phyloP scores from a whole-genome alignment of 2,797 vertebrate genomes.

The Nannoperca obscura region DNA sequence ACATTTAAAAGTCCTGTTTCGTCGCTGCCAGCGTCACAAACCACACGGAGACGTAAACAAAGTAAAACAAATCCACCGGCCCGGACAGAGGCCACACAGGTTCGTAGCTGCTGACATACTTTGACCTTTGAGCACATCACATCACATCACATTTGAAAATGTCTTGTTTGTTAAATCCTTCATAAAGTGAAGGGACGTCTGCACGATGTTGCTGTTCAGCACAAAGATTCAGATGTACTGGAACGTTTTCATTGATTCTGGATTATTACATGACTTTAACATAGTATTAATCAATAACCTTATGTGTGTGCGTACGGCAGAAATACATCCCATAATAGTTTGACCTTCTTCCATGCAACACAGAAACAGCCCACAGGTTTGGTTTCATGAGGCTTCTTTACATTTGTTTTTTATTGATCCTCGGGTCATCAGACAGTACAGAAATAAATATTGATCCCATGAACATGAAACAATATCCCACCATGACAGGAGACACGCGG shows the following conservation, averaged over 20 bases:
- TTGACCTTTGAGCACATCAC: too few species aligned
- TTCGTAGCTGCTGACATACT: too few species aligned
- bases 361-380: background rate
- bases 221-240: background rate
- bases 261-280: background rate
- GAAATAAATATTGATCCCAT: conserved; percentile 90
- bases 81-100: too few species aligned
- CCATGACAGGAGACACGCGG: conserved; percentile 67
- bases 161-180: too few species aligned
- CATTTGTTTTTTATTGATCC: conserved; percentile 86
- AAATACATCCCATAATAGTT: background rate
- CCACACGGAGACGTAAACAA: too few species aligned
- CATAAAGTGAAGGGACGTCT: too few species aligned
- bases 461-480: conserved; percentile 76
- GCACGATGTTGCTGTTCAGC: too few species aligned
- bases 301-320: background rate
- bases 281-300: background rate
- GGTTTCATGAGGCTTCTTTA: conserved; percentile 64
- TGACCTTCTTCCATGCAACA: background rate
- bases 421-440: conserved; percentile 78
- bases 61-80: too few species aligned
- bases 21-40: too few species aligned
- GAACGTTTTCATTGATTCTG: background rate
- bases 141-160: too few species aligned
- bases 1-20: too few species aligned